Evolutionary conservation across 2,113 vertebrate genomes (phyloP).

Genomic region (Brachirus orientalis): DNA sequence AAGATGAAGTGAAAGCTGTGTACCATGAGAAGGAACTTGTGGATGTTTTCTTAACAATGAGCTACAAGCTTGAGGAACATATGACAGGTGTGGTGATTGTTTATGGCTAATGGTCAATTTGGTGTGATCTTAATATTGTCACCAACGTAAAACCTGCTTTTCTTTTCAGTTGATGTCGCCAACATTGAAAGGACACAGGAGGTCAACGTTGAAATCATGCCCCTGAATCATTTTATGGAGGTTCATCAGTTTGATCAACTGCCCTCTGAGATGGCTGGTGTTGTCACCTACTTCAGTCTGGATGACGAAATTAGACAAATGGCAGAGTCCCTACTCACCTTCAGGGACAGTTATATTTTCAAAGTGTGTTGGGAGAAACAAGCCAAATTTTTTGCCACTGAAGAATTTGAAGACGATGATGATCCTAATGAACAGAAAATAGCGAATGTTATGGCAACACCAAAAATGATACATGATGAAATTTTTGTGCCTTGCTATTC

Average conservation of each 20-base stretch:
- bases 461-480: conserved; percentile 5
- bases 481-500: conserved; percentile 77
- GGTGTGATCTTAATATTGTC: background rate
- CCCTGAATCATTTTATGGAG: conserved; percentile 70
- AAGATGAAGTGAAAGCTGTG: conserved; percentile 73
- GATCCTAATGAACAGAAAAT: background rate
- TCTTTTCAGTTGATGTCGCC: conserved; percentile 79
- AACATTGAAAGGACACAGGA: conserved; percentile 59
- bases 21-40: conserved; percentile 76
- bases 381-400: conserved; percentile 21
- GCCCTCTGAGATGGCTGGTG: rapidly evolving
- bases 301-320: conserved; percentile 67
- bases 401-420: rapidly evolving
- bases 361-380: conserved; percentile 82
- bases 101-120: background rate
- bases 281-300: conserved; percentile 80
- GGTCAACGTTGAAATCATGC: conserved; percentile 69
- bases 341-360: conserved; percentile 85
- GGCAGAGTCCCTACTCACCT: conserved; percentile 61
- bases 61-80: conserved; percentile 74
- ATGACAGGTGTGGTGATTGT: conserved; percentile 80
- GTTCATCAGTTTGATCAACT: conserved; percentile 53
- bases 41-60: conserved; percentile 84
- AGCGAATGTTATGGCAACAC: conserved; percentile 16
- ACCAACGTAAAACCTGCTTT: background rate